Conservation (phyloP, 2,113 vertebrate genomes). For the Ancistrus triradiatus region DNA sequence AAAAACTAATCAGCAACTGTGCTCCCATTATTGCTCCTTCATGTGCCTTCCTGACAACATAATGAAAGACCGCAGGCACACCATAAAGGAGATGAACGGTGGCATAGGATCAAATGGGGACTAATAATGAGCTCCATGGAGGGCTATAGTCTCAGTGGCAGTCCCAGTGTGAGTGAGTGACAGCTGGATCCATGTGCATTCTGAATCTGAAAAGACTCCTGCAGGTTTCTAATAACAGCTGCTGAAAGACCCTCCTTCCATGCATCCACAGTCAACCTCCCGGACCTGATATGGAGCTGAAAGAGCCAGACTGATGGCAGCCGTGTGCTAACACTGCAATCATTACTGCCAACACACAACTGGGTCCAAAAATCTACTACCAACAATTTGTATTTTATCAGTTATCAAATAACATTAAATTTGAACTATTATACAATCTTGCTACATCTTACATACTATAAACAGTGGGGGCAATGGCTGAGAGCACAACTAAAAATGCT, state of each 20-base stretch:
- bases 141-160: slow-evolving; percentile 11
- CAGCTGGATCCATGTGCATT: slow-evolving; percentile 29
- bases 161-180: slow-evolving; percentile 19
- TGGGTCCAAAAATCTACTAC: not conserved
- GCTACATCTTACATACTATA: too few species aligned
- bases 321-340: not conserved
- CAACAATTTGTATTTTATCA: not conserved
- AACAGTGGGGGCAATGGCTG: too few species aligned
- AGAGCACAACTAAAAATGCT: too few species aligned
- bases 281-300: not conserved
- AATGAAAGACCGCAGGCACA: slow-evolving; percentile 33
- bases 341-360: not conserved
- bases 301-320: slow-evolving; percentile 12
- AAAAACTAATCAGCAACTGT: slow-evolving; percentile 29
- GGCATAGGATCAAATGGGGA: slow-evolving; percentile 26
- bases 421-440: too few species aligned
- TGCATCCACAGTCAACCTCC: not conserved
- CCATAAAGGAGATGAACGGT: slow-evolving; percentile 11
- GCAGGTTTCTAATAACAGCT: slow-evolving; percentile 31
- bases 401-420: too few species aligned
- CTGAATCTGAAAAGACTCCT: slow-evolving; percentile 29
- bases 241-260: slow-evolving; percentile 26
- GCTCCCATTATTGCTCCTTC: slow-evolving; percentile 14
- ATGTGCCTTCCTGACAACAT: slow-evolving; percentile 33
- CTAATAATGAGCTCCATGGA: slow-evolving; percentile 32